Base-by-base conservation (phyloP, 2,888 invertebrate genomes). In the Mycalesis mineus region DNA sequence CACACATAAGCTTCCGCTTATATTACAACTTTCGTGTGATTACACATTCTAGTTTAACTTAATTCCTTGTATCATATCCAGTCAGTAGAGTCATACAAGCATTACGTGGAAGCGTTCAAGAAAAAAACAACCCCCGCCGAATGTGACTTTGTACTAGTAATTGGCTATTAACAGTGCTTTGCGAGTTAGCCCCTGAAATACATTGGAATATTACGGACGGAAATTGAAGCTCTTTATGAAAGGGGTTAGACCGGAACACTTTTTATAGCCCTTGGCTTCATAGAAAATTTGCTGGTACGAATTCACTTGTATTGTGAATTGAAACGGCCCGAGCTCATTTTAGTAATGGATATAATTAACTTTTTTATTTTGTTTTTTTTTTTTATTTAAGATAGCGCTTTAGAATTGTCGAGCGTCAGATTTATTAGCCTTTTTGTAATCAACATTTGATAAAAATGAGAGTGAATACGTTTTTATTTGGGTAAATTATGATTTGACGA, bases 81-180 rank as follows among this genome's bases (percentile, higher is more conserved):
- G 56, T 51, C 60, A 60, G 54, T 58, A 13, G 40, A 40, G 51
- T n/a, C 40, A 33, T 37, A 51, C 51, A 47, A 31, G 33, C 55
- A 41, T 60, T 54, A 59, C 52, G 54, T 47, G 57, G 51, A 59
- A 63, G 57, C 55, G 61, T 58, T 56, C 48, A 59, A 59, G 58
- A 65, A 71, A 70, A 65, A 65, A 60, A 60, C 64, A 64, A 67
- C 67, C 68, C 63, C 64, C 61, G 63, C 62, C 51, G 59, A 64
- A 64, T 66, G 64, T 65, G 62, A 63, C 64, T 67, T 72, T 69
- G 69, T 68, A 64, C 60, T 66, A 65, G 66, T 74, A 74, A 77
- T 77, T 72, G 69, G 64, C 69, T 62, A 62, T 66, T 60, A 61
- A 67, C 65, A 68, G 45, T 39, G 47, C 40, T 62, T 62, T 62